Percentiles rank a stretch among this genome's conserved stretches.
phyloP scores from a whole-genome alignment of 2,113 vertebrate genomes.

The Tupaia chinensis region DNA sequence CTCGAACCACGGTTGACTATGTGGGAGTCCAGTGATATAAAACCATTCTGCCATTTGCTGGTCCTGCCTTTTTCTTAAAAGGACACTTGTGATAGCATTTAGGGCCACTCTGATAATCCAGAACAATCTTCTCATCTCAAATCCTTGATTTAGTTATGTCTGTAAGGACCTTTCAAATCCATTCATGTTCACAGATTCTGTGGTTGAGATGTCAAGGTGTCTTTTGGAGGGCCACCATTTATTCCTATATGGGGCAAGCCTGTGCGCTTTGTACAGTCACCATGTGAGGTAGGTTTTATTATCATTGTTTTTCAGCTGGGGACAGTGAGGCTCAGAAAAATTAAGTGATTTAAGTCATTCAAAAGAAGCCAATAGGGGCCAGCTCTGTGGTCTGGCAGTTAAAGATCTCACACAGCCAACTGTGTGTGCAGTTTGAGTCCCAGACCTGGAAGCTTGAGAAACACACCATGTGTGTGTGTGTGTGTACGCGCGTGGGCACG shows the following conservation, averaged over 20 bases:
- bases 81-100: background rate
- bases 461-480: too few species aligned
- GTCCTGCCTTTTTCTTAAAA: background rate
- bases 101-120: background rate
- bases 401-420: too few species aligned
- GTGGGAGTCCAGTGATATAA: too few species aligned
- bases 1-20: too few species aligned
- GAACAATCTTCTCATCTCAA: background rate
- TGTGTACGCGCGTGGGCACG: too few species aligned
- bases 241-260: too few species aligned
- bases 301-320: background rate
- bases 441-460: too few species aligned
- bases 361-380: background rate
- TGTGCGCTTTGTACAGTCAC: background rate
- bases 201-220: background rate
- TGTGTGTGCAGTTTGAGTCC: too few species aligned
- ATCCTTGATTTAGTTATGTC: background rate
- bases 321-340: constrained; percentile 12
- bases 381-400: too few species aligned
- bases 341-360: background rate
- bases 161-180: background rate
- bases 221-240: background rate
- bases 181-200: background rate
- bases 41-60: too few species aligned
- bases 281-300: background rate